Evolutionary conservation across 2,888 invertebrate genomes (phyloP).

Genomic region (Octodonta nipae): DNA sequence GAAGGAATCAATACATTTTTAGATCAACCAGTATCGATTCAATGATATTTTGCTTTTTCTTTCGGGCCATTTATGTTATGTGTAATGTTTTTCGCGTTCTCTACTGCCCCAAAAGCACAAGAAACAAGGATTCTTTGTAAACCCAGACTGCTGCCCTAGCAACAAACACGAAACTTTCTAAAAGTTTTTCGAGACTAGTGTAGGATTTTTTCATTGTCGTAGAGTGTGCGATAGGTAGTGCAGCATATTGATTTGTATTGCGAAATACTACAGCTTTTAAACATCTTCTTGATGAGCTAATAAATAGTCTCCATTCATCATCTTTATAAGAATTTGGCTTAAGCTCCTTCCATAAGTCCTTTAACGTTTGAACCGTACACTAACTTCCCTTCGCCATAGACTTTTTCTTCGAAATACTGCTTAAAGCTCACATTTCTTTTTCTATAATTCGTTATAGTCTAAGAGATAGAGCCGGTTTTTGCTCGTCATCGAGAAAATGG

Average conservation of each 20-base stretch:
- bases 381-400: slow-evolving; percentile 1
- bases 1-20: too few species aligned
- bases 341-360: too few species aligned
- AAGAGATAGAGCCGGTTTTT: too few species aligned
- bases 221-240: background rate
- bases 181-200: background rate
- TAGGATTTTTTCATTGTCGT: background rate
- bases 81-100: background rate
- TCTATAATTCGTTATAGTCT: too few species aligned
- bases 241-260: too few species aligned
- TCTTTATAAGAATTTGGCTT: too few species aligned
- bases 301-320: too few species aligned
- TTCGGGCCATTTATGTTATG: background rate
- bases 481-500: too few species aligned
- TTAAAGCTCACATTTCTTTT: background rate
- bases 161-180: background rate
- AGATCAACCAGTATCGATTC: too few species aligned
- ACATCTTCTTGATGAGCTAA: too few species aligned
- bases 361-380: background rate
- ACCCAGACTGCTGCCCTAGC: slow-evolving; percentile 1
- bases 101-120: background rate
- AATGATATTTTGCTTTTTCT: too few species aligned
- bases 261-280: too few species aligned
- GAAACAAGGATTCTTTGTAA: background rate
- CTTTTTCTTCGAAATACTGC: slow-evolving; percentile 1